Evolutionary conservation across 2,888 invertebrate genomes (phyloP), one percentile per base, ranked within the genome.

Genomic region (Meghimatium bilineatum): DNA sequence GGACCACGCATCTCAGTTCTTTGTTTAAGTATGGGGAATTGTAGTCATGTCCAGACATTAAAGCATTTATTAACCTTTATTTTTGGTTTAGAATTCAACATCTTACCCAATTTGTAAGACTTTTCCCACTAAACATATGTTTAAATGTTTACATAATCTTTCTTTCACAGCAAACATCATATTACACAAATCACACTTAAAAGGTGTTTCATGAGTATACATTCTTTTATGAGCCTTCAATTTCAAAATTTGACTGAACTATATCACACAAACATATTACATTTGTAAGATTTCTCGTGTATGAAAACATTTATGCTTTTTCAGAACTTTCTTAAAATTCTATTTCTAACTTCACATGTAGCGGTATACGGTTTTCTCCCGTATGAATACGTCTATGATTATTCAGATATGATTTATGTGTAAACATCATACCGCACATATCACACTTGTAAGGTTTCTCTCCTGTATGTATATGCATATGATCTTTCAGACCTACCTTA

Each of bases 351-450:
- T 36, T 36, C 12, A 69, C 69, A 69, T 69, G 36, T 36, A 34
- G 36, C 36, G 5, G 34, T 17, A 23, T 36, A 36, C 36, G 69
- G 5, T 69, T 69, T 36, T 71, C 71, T 38, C 71, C 44, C 0
- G 72, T 72, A 12, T 72, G 72, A n/a, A 72, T 72, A n/a, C 38
- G 17, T 36, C 26, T 71, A 23, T 71, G 71, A 17, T 34, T 38
- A 23, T 71, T 71, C 20, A 71, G 26, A 3, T 26, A 3, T 5
- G 26, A 38, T 38, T 71, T 38, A 6, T 23, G 34, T 14, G 26
- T 23, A 38, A 71, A 71, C 10, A 23, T 20, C 5, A 38, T 20
- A 20, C 26, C 38, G 38, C 71, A 71, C 34, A 71, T 38, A 71
- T 71, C 71, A 71, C 71, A 71, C 23, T 26, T 71, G 26, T 36